phyloP scores from a whole-genome alignment of 2,797 vertebrate species.

The Pantherophis vulpinus region DNA sequence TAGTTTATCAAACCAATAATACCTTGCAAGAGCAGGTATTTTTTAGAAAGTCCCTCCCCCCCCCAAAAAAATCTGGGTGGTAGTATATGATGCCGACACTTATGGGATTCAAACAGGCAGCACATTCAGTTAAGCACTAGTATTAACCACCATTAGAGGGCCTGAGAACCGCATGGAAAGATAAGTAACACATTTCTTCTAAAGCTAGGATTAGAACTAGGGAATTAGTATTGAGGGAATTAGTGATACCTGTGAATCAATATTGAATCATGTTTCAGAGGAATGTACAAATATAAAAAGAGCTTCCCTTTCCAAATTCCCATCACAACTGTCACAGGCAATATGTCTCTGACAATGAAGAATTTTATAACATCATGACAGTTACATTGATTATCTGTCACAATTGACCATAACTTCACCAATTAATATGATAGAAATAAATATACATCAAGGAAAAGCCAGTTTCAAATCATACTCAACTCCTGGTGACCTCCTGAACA shows the following conservation, averaged over 20 bases:
- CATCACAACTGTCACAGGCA: not conserved
- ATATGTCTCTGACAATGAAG: not conserved
- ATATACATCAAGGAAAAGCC: not conserved
- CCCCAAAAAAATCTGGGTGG: not conserved
- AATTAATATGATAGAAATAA: not conserved
- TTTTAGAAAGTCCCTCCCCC: constrained; percentile 11
- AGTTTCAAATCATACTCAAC: not conserved
- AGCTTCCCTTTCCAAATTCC: not conserved
- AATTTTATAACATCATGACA: not conserved
- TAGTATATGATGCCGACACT: constrained; percentile 1
- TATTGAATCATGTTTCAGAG: constrained; percentile 5
- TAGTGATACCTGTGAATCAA: not conserved
- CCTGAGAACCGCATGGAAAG: not conserved
- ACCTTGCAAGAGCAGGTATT: constrained; percentile 20
- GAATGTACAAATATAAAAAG: not conserved
- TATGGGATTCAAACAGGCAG: constrained; percentile 41
- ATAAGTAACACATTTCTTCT: not conserved
- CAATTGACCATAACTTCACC: not conserved
- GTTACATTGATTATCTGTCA: not conserved
- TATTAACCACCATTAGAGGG: not conserved
- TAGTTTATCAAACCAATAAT: constrained; percentile 53
- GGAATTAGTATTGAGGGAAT: not conserved
- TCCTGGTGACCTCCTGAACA: not conserved
- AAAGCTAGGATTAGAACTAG: not conserved
- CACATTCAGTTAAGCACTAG: constrained; percentile 24